phyloP scores from a whole-genome alignment of 2,113 vertebrate genomes.

The Prionailurus viverrinus region DNA sequence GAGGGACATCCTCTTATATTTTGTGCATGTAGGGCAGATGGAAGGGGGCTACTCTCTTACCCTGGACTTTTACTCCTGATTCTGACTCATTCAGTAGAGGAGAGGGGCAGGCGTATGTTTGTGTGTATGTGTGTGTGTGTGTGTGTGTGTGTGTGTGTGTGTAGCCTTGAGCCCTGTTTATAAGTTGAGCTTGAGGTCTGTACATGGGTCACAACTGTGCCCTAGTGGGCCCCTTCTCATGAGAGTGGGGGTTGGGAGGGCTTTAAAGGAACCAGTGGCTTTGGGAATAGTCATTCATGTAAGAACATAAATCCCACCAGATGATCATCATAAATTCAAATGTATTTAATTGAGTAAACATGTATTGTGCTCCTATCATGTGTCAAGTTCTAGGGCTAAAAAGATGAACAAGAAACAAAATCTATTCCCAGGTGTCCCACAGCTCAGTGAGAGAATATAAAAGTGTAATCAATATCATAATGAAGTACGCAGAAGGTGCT shows the following conservation, averaged over 20 bases:
- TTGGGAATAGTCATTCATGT: neutral
- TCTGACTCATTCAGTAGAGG: neutral
- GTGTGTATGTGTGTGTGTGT: neutral
- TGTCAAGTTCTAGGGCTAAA: neutral
- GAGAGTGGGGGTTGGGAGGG: neutral
- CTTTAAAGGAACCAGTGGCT: neutral
- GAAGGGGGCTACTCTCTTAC: neutral
- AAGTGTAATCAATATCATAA: neutral
- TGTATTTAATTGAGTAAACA: neutral
- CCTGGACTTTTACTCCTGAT: neutral
- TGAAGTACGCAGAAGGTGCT: neutral
- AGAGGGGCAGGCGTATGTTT: neutral
- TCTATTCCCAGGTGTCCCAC: no score
- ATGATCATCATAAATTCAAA: neutral
- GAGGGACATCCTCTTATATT: neutral
- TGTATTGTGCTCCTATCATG: neutral
- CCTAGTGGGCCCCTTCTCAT: neutral
- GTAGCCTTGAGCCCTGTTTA: neutral
- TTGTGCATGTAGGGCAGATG: neutral
- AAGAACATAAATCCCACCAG: neutral
- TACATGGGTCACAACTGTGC: neutral
- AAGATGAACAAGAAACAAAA: neutral
- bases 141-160: neutral
- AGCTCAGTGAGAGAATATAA: neutral
- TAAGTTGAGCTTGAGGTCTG: neutral